These are phyloP conservation scores for Cremastinae sp. DNA, from an alignment of 2,888 invertebrate genomes.

Conservation along the genomic window DNA sequence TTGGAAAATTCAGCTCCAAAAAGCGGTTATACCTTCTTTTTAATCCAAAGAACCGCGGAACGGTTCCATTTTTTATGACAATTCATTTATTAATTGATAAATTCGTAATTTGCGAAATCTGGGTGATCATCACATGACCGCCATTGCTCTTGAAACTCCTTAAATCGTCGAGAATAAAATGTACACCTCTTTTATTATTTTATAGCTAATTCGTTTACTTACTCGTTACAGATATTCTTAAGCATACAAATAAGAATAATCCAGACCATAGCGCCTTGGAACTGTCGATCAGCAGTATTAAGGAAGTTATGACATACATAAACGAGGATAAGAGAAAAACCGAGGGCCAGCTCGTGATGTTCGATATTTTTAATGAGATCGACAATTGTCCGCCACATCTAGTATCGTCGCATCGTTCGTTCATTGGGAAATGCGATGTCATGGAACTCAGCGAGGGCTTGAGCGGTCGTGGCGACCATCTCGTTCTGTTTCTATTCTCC, in stretches of 20 bases:
- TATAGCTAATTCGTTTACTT: not conserved
- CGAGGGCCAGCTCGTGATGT: slow-evolving; percentile 96
- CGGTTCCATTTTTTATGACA: too few relatives aligned
- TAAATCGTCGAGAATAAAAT: not conserved
- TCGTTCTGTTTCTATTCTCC: slow-evolving; percentile 95
- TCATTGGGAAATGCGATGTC: slow-evolving; percentile 93
- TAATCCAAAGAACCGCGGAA: too few relatives aligned
- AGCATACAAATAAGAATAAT: slow-evolving; percentile 93
- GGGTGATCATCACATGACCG: too few relatives aligned
- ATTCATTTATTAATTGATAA: too few relatives aligned
- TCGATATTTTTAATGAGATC: slow-evolving; percentile 98
- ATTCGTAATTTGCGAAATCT: too few relatives aligned
- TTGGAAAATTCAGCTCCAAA: too few relatives aligned
- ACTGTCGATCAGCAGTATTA: slow-evolving; percentile 92
- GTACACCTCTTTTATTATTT: slow-evolving; percentile 6
- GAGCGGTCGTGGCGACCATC: slow-evolving; percentile 91
- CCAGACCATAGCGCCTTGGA: slow-evolving; percentile 93
- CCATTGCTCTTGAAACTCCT: too few relatives aligned
- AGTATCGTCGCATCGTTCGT: slow-evolving; percentile 95
- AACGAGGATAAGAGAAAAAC: slow-evolving; percentile 99
- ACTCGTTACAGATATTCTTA: slow-evolving; percentile 89
- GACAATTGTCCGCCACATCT: slow-evolving; percentile 97
- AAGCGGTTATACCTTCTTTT: too few relatives aligned
- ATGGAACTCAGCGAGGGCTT: slow-evolving; percentile 92
- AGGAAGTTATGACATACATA: slow-evolving; percentile 97